A percentile compares a stretch with the other conserved stretches of the same genome.
These are phyloP conservation scores for Phortica variegata DNA, from an alignment of 1,140 invertebrate species.

Conservation along the genomic window DNA sequence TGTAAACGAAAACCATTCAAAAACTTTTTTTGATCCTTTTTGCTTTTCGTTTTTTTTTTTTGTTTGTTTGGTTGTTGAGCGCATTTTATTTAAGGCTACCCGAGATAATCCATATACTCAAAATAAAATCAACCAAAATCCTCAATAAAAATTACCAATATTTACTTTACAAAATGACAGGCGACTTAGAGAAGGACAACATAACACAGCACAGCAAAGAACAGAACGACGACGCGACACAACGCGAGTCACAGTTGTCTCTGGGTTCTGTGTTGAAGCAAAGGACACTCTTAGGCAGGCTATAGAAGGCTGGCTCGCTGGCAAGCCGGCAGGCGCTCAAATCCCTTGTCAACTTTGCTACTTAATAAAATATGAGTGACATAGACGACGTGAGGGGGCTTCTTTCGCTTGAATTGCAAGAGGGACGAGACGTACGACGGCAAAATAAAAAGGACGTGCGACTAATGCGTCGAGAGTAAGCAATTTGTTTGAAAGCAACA, in stretches of 20 bases:
- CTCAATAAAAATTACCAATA: constrained; percentile 57
- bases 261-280: constrained; percentile 3
- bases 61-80: neutral
- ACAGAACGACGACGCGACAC: too few relatives aligned
- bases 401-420: neutral
- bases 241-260: too few relatives aligned
- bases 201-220: too few relatives aligned
- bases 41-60: neutral
- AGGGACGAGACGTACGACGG: constrained; percentile 9
- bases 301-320: neutral
- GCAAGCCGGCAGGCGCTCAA: constrained; percentile 13
- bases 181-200: too few relatives aligned
- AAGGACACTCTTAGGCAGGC: too few relatives aligned
- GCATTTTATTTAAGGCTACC: constrained; percentile 22
- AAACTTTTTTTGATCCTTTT: too few relatives aligned
- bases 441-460: constrained; percentile 35
- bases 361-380: constrained; percentile 54
- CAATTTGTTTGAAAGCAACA: too few relatives aligned
- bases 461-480: too few relatives aligned
- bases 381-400: constrained; percentile 22
- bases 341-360: constrained; percentile 54
- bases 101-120: constrained; percentile 16
- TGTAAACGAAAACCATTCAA: too few relatives aligned
- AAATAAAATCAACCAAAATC: constrained; percentile 44
- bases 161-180: constrained; percentile 55